A percentile compares a stretch with the other conserved stretches of the same genome.
phyloP scores from a whole-genome alignment of 2,797 vertebrate species.

The Hipposideros larvatus region DNA sequence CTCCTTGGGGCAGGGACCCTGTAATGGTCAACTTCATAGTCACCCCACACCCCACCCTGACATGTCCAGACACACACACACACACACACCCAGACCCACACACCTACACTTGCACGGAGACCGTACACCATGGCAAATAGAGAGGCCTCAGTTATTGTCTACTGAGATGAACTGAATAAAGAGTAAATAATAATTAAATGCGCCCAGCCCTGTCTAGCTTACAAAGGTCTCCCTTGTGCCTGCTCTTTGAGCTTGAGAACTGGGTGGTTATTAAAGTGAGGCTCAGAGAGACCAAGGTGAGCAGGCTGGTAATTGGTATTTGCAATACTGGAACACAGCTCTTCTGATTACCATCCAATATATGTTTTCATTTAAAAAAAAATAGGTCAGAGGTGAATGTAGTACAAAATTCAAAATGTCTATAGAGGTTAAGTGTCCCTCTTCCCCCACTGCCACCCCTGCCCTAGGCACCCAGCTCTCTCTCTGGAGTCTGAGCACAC shows the following conservation, averaged over 20 bases:
- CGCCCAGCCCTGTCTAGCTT: background rate
- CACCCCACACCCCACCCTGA: background rate
- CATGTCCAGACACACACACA: background rate
- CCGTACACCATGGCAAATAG: background rate
- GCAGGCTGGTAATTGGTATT: background rate
- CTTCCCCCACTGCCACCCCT: background rate
- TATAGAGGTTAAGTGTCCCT: background rate
- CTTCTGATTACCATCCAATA: background rate
- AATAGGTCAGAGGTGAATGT: background rate
- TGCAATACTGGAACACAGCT: background rate
- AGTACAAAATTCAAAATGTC: background rate
- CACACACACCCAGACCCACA: background rate
- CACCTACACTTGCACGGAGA: background rate
- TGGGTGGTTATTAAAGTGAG: background rate
- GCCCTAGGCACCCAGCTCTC: background rate
- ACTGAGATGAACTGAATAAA: background rate
- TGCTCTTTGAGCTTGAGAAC: conserved; percentile 27
- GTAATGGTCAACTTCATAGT: background rate
- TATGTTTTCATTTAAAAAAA: background rate
- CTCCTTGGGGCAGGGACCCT: background rate
- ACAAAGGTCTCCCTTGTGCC: conserved; percentile 39
- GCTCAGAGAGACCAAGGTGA: conserved; percentile 23
- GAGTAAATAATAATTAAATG: background rate
- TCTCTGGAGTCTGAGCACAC: background rate
- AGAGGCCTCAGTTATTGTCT: conserved; percentile 5